Evolutionary conservation across 35 echinoderm and acorn worm species (phyloP).

Genomic region (Eucidaris tribuloides): DNA sequence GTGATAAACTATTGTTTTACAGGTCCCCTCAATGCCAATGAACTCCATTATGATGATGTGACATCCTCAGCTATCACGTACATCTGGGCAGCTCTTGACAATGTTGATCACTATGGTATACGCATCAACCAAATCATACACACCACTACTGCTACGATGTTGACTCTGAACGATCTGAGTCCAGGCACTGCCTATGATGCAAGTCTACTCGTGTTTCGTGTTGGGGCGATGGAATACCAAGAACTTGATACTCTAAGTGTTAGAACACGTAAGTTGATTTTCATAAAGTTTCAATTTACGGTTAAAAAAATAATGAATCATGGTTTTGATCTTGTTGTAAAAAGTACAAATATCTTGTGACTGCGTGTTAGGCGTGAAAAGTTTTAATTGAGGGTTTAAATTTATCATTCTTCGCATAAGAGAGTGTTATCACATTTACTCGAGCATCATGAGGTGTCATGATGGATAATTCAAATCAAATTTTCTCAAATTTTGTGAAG

Average conservation of each 20-base stretch:
- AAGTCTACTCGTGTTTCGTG: not conserved
- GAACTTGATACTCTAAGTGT: not conserved
- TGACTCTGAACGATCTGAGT: not conserved
- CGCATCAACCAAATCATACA: not conserved
- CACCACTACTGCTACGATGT: not conserved
- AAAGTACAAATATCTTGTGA: not conserved
- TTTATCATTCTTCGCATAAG: too few species aligned
- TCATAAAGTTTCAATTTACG: too few species aligned
- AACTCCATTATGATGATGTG: too few species aligned
- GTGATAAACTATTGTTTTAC: too few species aligned
- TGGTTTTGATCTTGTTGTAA: not conserved
- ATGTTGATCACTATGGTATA: not conserved
- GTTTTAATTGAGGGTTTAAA: too few species aligned
- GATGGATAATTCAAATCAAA: too few species aligned
- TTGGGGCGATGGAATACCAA: not conserved
- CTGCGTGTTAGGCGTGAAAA: too few species aligned
- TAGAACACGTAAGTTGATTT: not conserved
- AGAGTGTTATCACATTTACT: too few species aligned
- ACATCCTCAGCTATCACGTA: too few species aligned
- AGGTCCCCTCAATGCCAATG: too few species aligned
- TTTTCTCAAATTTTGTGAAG: too few species aligned
- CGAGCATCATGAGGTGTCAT: too few species aligned
- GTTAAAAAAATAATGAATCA: not conserved
- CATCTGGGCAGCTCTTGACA: not conserved
- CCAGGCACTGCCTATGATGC: not conserved